Base-by-base conservation (phyloP, 2,888 invertebrate genomes). In the Drosophila ezoana region DNA sequence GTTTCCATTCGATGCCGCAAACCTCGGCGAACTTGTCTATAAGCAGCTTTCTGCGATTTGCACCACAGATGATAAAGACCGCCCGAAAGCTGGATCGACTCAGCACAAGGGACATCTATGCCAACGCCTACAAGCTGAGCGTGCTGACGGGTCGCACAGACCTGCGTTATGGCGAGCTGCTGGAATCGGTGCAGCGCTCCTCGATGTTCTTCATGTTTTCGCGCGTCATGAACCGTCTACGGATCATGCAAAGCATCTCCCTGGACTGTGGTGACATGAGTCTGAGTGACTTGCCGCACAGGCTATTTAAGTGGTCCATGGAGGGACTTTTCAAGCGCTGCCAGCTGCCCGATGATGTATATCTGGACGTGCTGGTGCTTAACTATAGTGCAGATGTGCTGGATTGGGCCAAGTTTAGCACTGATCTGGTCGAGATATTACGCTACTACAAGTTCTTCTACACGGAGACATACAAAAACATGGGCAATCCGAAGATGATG, bases 301-400 rank as follows among this genome's bases (percentile, higher is more conserved):
- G 45, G 0, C 2, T 80, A 6, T 79, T 79, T 44, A 53, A 4
- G 23, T 76, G 80, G 74, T 71, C 74, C 0, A 23, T 70, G 32
- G 66, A 66, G 0, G 56, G 35, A 0, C 38, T 76, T 9, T 60
- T 80, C 6, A 43, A 54, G 0, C 76, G 80, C 4, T 61, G 68
- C 37, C 43, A 20, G 4, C 6, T 68, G 6, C 20, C 60, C 0
- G 45, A 64, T 14, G 32, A 61, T 1, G 28, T 68, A 0, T 64
- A 76, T 16, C 38, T 79, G 1, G 76, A 79, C 35, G 66, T 80
- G 3, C 37, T 79, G 8, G 9, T 23, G 8, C 20, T 13, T 0
- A 33, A 51, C 1, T 4, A 61, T 3, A 58, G 20, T 1, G 6
- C 33, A 0, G 47, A 57, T 1, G 14, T 43, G 5, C 35, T 79